Base-by-base conservation (phyloP, 2,888 invertebrate genomes). In the Phaedon cochleariae region DNA sequence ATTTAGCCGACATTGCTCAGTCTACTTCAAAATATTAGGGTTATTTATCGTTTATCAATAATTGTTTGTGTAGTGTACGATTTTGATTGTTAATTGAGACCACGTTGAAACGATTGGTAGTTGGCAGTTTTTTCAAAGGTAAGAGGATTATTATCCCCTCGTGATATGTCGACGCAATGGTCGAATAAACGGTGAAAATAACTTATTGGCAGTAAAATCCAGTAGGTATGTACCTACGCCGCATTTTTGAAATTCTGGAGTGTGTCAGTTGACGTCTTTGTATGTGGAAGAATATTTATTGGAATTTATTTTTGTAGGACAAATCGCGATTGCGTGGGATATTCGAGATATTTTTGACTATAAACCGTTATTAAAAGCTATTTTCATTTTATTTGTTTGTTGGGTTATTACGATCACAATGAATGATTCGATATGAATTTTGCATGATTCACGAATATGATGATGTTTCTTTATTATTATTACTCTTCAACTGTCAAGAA, bases 261-360 rank as follows among this genome's bases (percentile, higher is more conserved):
- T 41, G 41, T 41, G 15, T 9, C 12, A 41, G n/a, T 41, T 41
- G 41, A 41, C 41, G 41, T n/a, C 41, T 41, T 41, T 41, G 41
- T 41, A 41, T 41, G 41, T 41, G 41, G 41, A 41, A 41, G 41
- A 57, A 45, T 45, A 45, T 57, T 46, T 41, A 57, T 45, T 26
- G 46, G 57, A 45, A 57, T 57, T 57, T 57, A 18, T 57, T 37
- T 57, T 37, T 45, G 57, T 57, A 26, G 57, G 57, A 57, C 57
- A 57, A 57, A 22, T 26, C 29, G 26, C 29, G 45, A 46, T 26
- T 57, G 45, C 57, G 57, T 57, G 46, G 57, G 57, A 45, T 29
- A 29, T 26, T 22, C 18, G 12, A 26, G 22, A 57, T 46, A 57
- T 57, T 57, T 57, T 45, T 45, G 46, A 57, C 15, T 45, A 26